A percentile compares a stretch with the other conserved stretches of the same genome.
phyloP scores from a whole-genome alignment of 2,113 vertebrate genomes.

The Syngnathus floridae region DNA sequence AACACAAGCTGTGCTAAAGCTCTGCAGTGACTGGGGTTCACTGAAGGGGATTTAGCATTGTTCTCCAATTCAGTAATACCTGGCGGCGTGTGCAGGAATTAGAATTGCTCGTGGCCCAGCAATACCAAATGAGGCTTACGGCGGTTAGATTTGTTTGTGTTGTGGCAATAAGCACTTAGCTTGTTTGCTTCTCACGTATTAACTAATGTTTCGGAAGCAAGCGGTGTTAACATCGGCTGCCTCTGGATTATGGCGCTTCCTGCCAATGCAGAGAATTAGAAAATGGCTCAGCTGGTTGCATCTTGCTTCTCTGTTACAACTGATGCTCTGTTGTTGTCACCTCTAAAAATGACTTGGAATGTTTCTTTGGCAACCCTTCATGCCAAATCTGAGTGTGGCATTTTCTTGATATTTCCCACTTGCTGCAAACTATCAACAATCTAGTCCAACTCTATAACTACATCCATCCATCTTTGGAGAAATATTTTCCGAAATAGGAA shows the following conservation, averaged over 20 bases:
- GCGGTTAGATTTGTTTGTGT: slow-evolving; percentile 49
- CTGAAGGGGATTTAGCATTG: slow-evolving; percentile 58
- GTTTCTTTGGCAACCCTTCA: not conserved
- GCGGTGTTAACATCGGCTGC: slow-evolving; percentile 38
- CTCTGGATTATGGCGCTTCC: slow-evolving; percentile 38
- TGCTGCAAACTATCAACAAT: slow-evolving; percentile 18
- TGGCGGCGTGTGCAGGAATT: slow-evolving; percentile 50
- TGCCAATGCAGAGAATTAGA: slow-evolving; percentile 47
- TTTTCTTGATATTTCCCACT: slow-evolving; percentile 9
- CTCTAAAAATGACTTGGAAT: not conserved
- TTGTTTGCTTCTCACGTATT: slow-evolving; percentile 52
- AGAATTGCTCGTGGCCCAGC: slow-evolving; percentile 48
- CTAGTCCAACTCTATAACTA: not conserved
- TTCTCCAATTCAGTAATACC: slow-evolving; percentile 57
- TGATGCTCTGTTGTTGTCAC: slow-evolving; percentile 1
- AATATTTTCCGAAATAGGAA: slow-evolving; percentile 29
- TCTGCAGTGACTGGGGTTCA: slow-evolving; percentile 39
- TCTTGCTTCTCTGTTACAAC: not conserved
- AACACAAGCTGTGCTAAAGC: slow-evolving; percentile 50
- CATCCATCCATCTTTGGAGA: slow-evolving; percentile 14
- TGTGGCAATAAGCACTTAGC: slow-evolving; percentile 41
- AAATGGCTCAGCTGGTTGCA: slow-evolving; percentile 28
- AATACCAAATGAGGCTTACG: slow-evolving; percentile 46
- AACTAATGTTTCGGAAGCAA: slow-evolving; percentile 39
- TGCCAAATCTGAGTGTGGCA: slow-evolving; percentile 1